These are phyloP conservation scores for Clunio marinus DNA, from an alignment of 2,888 invertebrate species.

Conservation along the genomic window DNA sequence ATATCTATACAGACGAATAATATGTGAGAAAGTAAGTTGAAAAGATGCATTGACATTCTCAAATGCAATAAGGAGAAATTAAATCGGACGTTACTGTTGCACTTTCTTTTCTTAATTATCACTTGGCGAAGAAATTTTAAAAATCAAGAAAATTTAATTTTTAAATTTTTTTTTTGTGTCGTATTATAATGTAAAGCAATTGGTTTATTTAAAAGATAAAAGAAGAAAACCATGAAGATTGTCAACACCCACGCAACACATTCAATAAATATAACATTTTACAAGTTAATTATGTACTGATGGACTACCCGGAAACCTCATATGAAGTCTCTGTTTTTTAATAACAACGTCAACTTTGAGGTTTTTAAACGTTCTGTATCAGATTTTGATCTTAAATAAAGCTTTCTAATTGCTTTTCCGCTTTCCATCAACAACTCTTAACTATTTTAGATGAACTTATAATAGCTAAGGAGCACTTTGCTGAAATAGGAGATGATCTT, in stretches of 20 bases:
- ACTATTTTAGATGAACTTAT: slow-evolving; percentile 70
- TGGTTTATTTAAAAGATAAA: neutral
- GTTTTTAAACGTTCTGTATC: neutral
- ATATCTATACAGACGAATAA: too few relatives aligned
- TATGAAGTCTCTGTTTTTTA: neutral
- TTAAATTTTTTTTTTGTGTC: neutral
- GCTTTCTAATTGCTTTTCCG: slow-evolving; percentile 39
- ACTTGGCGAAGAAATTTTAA: neutral
- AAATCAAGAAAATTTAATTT: neutral
- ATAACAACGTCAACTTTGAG: neutral
- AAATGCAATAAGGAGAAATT: too few relatives aligned
- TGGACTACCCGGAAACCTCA: too few relatives aligned
- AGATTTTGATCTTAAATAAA: neutral
- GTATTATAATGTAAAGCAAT: neutral
- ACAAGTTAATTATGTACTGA: neutral
- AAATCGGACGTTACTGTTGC: too few relatives aligned
- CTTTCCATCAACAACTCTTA: slow-evolving; percentile 44
- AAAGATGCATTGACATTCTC: too few relatives aligned
- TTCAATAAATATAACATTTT: neutral
- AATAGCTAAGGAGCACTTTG: slow-evolving; percentile 84
- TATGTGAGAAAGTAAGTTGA: too few relatives aligned
- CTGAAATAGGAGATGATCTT: slow-evolving; percentile 87
- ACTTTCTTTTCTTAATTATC: too few relatives aligned
- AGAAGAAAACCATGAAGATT: neutral
- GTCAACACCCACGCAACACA: neutral